Base-by-base conservation (phyloP, 2,113 vertebrate genomes). In the Micronycteris hirsuta region DNA sequence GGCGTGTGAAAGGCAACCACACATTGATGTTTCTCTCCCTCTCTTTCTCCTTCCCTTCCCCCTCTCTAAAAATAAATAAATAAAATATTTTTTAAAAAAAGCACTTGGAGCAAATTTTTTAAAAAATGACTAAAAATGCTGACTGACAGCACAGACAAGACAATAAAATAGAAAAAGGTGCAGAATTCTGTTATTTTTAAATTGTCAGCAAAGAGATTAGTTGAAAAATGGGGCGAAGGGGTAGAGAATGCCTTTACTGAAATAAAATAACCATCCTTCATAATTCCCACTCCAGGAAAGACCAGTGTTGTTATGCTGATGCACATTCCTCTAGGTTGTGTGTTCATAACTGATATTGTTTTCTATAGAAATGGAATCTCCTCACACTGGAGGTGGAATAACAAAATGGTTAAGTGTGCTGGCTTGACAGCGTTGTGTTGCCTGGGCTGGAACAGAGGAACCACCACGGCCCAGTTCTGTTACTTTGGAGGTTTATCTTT, bases 171-270 rank as follows among this genome's bases (percentile, higher is more conserved):
- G 38, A 82, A 89, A 89, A 38, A 63, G 22, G 17, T 83, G 10
- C 47, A 89, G 52, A 83, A 89, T 85, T 88, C 17, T 92, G 28
- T 95, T 82, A 76, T 63, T 91, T 90, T 82, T 85, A 95, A 95
- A 49, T 76, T 87, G 58, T 67, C 13, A 58, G 31, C 1, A 92
- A 70, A 63, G 24, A 93, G 54, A 74, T 80, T 61, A 12, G 13
- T 77, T 92, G 61, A 85, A 92, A 96, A 74, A 70, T 56, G 19
- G 14, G 26, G 19, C 49, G 7, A 76, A 81, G 54, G 58, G 28
- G 26, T 49, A 78, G 31, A 89, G 20, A 90, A 90, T 49, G 88
- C 31, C 41, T 94, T 90, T 76, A 92, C 45, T 94, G 43, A 90
- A 94, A 85, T 70, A 86, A 86, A 89, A 36, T 61, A 81, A 56